Evolutionary conservation across 2,888 invertebrate species (phyloP), one percentile per base, ranked within the genome.

Genomic region (Erebia aethiops): DNA sequence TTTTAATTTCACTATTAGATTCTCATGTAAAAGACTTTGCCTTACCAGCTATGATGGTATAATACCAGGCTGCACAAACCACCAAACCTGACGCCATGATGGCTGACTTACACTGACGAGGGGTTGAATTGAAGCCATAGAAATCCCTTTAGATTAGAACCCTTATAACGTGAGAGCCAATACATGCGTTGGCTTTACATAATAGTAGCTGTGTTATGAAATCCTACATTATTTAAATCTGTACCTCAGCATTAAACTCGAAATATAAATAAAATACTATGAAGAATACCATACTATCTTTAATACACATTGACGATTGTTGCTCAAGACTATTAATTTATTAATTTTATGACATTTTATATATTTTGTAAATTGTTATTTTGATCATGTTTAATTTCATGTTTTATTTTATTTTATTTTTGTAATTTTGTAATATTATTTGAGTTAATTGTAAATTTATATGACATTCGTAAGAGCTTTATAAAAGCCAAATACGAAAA

Each of bases 1-100:
- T n/a, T 46, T 51, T 26, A 26, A 18, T 18, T 54, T 7, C 16
- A 54, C n/a, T 51, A 4, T 51, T 51, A n/a, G 18, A 54, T 46
- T 4, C 11, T 46, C 46, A 46, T 4, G 11, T 46, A 14, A 57
- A 62, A 62, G 7, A 65, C 57, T 71, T 54, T 18, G 8, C 77
- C 88, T 79, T 83, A 92, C 92, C 92, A 76, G 90, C 82, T 60
- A 93, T 77, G 76, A 93, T 92, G 67, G 92, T 92, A 76, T 85
- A 92, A 78, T 89, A 92, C 92, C 92, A 93, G 71, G 91, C 90
- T 41, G 77, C 78, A 79, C 91, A 91, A 77, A 92, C 84, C 73
- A 91, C 78, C 67, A 86, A 78, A 67, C 92, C 92, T 76, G 82
- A 81, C 82, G 85, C 87, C 91, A 92, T 91, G 84, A 82, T 83